A percentile compares a stretch with the other conserved stretches of the same genome.
phyloP scores from a whole-genome alignment of 2,797 vertebrate species.

The Morelia viridis region DNA sequence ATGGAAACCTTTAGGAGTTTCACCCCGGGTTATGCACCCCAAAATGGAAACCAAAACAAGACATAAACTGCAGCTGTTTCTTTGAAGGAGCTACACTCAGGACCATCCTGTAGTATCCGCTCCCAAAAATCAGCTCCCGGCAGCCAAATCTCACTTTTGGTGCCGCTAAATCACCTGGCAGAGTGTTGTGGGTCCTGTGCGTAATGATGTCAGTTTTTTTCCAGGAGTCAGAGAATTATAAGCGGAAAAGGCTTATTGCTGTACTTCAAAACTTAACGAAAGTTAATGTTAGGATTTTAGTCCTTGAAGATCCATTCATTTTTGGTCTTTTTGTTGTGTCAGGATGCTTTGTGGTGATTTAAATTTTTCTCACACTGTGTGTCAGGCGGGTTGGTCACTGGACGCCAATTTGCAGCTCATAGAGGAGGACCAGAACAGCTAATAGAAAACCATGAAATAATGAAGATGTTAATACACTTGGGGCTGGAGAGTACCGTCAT shows the following conservation, averaged over 20 bases:
- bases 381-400: background rate
- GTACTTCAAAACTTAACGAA: background rate
- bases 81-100: background rate
- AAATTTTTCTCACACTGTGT: background rate
- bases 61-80: background rate
- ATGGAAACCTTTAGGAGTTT: background rate
- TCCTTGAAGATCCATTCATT: background rate
- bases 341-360: background rate
- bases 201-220: background rate
- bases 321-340: background rate
- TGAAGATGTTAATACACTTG: background rate
- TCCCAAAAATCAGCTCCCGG: background rate
- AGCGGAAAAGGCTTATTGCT: background rate
- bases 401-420: background rate
- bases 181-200: background rate
- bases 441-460: background rate
- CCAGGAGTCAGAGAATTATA: background rate
- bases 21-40: background rate
- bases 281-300: background rate
- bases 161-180: background rate
- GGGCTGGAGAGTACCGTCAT: background rate
- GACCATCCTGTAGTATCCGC: too few relatives aligned
- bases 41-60: background rate
- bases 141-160: background rate
- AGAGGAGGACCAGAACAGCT: background rate